Evolutionary conservation across 2,888 invertebrate genomes (phyloP), one percentile per base, ranked within the genome.

Genomic region (Drosophila cognata): DNA sequence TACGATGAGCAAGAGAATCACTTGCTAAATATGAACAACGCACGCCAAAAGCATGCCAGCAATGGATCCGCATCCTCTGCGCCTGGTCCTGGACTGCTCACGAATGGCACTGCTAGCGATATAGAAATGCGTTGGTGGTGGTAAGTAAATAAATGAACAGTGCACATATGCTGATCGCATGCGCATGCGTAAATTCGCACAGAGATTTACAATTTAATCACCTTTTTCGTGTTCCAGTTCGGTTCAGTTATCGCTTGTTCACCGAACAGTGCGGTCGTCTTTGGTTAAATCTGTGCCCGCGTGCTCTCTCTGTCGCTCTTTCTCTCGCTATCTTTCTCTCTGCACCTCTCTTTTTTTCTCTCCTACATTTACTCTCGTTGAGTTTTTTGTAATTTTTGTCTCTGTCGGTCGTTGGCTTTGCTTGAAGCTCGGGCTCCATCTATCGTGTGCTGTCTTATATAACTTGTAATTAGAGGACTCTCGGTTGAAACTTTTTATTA

Each of bases 61-160:
- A 82, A 73, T 46, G 75, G 78, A 36, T 84, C 87, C 41, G 90
- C 88, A 25, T 91, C 91, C 7, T 91, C 91, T 18, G 91, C 92
- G 11, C 91, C 91, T 18, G 91, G 91, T 4, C 83, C 91, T 48
- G 82, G 84, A 21, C 64, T 78, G 16, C 46, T 80, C 6, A 63
- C 73, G 36, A 79, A 84, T 65, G 81, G 77, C 63, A 46, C 63
- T 52, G 84, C 89, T 6, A 87, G 88, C 58, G 92, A 93, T 66
- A 90, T 91, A 36, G 92, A 93, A 76, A 92, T 93, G 92, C 89
- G 91, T 63, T 92, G 92, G 88, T 93, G 93, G 93, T 93, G 93
- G 93, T 93, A 91, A 92, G 92, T 91, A 53, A 46, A 38, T 67
- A 51, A 55, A 69, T 57, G 36, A 71, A 64, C 50, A 46, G 21